These are phyloP conservation scores for Cyprinella venusta DNA, from an alignment of 2,797 vertebrate species.

Conservation along the genomic window DNA sequence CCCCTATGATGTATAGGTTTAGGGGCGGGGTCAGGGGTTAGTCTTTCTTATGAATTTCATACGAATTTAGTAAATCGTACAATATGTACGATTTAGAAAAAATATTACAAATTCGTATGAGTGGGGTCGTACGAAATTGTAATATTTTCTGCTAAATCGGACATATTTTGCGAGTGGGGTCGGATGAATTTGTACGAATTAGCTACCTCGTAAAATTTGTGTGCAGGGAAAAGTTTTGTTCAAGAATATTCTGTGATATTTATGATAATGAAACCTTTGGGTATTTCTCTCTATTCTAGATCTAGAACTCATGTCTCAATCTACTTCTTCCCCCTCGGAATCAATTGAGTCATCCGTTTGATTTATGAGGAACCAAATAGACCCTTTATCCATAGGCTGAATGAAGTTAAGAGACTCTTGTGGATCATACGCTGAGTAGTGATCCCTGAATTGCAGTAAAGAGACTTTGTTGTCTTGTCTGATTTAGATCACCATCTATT, in stretches of 20 bases:
- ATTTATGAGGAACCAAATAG: conserved; percentile 7
- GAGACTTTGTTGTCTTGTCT: conserved; percentile 15
- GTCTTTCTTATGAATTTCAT: too few relatives aligned
- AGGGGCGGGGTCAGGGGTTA: too few relatives aligned
- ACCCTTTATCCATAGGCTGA: conserved; percentile 17
- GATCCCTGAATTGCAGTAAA: conserved; percentile 20
- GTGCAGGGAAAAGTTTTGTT: background rate
- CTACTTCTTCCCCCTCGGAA: background rate
- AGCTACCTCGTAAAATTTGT: background rate
- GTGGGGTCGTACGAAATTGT: too few relatives aligned
- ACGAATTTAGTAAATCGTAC: too few relatives aligned
- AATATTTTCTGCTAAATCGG: too few relatives aligned
- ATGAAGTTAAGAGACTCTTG: background rate
- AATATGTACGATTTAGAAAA: too few relatives aligned
- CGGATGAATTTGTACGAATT: too few relatives aligned
- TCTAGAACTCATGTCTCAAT: background rate
- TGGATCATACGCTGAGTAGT: conserved; percentile 22
- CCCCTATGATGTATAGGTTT: too few relatives aligned
- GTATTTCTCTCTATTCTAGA: conserved; percentile 1
- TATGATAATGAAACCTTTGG: conserved; percentile 19
- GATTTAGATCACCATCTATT: conserved; percentile 14
- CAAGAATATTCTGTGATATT: conserved; percentile 6
- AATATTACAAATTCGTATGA: too few relatives aligned
- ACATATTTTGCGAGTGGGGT: too few relatives aligned
- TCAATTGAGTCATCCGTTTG: background rate